phyloP scores from a whole-genome alignment of 64 coral and sea anemone genomes.

The Trachythela sp. region DNA sequence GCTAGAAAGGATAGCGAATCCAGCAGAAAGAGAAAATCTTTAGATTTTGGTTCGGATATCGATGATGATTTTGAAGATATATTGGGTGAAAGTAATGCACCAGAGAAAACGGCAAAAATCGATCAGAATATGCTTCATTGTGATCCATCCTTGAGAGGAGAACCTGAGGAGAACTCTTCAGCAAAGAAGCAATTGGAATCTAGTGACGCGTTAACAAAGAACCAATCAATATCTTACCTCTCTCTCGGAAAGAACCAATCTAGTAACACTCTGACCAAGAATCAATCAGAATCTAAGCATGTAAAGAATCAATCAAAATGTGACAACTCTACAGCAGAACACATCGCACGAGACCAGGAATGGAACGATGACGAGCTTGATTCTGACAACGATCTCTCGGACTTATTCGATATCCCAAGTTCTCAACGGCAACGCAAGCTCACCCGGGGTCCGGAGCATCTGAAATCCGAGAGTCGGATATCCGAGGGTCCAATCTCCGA shows the following conservation, averaged over 20 bases:
- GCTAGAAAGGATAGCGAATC: background rate
- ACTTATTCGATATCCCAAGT: background rate
- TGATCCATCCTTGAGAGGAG: background rate
- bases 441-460: background rate
- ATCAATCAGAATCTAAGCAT: background rate
- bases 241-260: background rate
- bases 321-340: background rate
- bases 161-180: background rate
- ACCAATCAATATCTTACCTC: no score
- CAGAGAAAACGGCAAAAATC: background rate
- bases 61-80: conserved; percentile 1
- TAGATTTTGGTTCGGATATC: background rate
- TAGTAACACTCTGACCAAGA: background rate
- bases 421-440: background rate
- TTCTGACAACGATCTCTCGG: background rate
- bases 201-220: no score
- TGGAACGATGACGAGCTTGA: background rate
- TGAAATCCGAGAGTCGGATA: no score
- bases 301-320: background rate
- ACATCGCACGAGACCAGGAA: background rate
- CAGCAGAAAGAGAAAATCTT: background rate
- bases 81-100: background rate
- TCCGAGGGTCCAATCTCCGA: background rate
- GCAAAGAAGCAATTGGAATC: no score
- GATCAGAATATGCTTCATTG: no score